Base-by-base conservation (phyloP, 1,140 invertebrate genomes). In the Melanaphis sacchari region DNA sequence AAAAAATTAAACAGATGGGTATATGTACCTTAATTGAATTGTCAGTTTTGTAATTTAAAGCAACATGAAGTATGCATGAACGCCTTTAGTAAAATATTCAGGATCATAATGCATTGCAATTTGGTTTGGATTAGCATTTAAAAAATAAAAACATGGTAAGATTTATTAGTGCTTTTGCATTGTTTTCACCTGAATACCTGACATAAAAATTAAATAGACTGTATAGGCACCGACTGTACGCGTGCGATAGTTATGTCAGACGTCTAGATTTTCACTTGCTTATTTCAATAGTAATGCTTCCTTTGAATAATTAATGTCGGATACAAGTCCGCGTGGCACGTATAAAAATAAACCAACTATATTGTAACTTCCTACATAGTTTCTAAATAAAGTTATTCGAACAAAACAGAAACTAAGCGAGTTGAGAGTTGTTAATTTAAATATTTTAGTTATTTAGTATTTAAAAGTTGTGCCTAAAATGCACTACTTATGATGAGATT, bases 31-130 rank as follows among this genome's bases (percentile, higher is more conserved):
- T 36, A 89, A 54, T 89, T 89, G 49, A 89, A 89, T 54, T 21
- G 46, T 89, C n/a, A 52, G n/a, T 89, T 89, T 38, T 22, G n/a
- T 89, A 49, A 54, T 89, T 89, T 40, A 40, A 89, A 15, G n/a
- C 26, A 38, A 89, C 87, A 59, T 90, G 1, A 90, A 59, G 54
- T 66, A 90, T 41, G 38, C 89, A 41, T 41, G 52, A 15, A 66
- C 38, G 38, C 52, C 22, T 66, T 41, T 66, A 41, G 36, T 89
- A 26, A 89, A 89, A 52, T 89, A 89, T 89, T 89, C 46, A 49
- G 36, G 36, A 52, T 38, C n/a, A 38, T 52, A 89, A 89, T 54
- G 46, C 87, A 38, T 54, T 36, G 87, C 38, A 41, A n/a, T 90
- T 59, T 21, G 6, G 38, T 66, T 66, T 41, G 22, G 36, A 24